phyloP scores from a whole-genome alignment of 2,797 vertebrate species.

The Phaenicophaeus curvirostris region DNA sequence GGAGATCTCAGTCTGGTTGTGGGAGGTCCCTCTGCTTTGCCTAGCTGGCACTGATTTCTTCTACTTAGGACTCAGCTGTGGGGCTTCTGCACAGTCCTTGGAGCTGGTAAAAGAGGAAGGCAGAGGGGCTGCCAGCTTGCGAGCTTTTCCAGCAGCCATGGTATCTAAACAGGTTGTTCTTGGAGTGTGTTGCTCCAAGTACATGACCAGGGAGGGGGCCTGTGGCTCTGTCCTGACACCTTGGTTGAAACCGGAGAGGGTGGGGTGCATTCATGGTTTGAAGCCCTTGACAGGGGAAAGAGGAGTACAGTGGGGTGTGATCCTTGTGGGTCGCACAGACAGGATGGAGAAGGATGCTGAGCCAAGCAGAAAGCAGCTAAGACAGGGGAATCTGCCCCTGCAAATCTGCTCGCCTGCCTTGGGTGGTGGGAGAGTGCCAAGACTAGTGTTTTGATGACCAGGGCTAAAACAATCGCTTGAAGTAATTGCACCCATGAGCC shows the following conservation, averaged over 20 bases:
- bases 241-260: background rate
- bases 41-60: background rate
- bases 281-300: background rate
- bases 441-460: fast-evolving
- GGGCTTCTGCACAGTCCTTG: background rate
- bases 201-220: background rate
- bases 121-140: background rate
- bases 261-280: background rate
- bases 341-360: background rate
- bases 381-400: background rate
- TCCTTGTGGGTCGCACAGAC: background rate
- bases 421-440: background rate
- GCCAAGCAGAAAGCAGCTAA: background rate
- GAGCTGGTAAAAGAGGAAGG: background rate
- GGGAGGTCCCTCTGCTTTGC: background rate
- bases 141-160: background rate
- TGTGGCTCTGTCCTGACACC: background rate
- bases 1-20: background rate
- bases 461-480: background rate
- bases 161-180: background rate
- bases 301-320: background rate
- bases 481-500: background rate
- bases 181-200: background rate
- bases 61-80: background rate
- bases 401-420: background rate